These are phyloP conservation scores for Nothocercus nigrocapillus DNA, from an alignment of 2,113 vertebrate genomes.

Conservation along the genomic window DNA sequence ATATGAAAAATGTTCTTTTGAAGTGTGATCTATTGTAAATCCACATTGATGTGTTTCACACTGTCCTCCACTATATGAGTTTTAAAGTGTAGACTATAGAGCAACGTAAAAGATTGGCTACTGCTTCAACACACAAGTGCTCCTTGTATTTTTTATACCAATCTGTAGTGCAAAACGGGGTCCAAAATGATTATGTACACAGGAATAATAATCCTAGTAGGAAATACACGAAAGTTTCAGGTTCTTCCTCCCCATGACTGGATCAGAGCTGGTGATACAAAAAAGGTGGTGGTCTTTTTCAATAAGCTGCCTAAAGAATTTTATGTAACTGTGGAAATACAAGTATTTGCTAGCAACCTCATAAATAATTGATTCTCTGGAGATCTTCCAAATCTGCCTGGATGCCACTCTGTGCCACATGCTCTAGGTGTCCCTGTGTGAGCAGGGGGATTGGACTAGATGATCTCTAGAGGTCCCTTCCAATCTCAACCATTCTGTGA, in stretches of 20 bases:
- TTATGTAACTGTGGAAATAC: neutral
- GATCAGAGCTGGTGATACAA: neutral
- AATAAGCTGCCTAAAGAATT: neutral
- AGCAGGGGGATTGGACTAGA: too few relatives aligned
- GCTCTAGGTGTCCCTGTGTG: too few relatives aligned
- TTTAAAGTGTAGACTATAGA: neutral
- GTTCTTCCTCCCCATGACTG: neutral
- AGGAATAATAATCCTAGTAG: neutral
- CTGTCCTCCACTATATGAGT: neutral
- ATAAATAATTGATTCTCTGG: conserved; percentile 11
- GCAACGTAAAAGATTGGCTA: conserved; percentile 7
- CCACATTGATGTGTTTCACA: neutral
- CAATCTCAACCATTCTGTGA: too few relatives aligned
- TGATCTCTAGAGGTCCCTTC: too few relatives aligned
- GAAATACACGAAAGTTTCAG: neutral
- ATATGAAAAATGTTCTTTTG: neutral
- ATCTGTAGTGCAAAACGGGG: neutral
- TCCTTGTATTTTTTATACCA: neutral
- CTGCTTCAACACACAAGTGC: neutral
- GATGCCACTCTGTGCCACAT: too few relatives aligned
- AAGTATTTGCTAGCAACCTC: conserved; percentile 34
- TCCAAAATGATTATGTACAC: neutral
- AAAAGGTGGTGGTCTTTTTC: neutral
- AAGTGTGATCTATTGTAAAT: neutral
- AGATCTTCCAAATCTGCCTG: too few relatives aligned